phyloP scores from a whole-genome alignment of 2,888 invertebrate species.

The Imbricaverruca yamaguchii region DNA sequence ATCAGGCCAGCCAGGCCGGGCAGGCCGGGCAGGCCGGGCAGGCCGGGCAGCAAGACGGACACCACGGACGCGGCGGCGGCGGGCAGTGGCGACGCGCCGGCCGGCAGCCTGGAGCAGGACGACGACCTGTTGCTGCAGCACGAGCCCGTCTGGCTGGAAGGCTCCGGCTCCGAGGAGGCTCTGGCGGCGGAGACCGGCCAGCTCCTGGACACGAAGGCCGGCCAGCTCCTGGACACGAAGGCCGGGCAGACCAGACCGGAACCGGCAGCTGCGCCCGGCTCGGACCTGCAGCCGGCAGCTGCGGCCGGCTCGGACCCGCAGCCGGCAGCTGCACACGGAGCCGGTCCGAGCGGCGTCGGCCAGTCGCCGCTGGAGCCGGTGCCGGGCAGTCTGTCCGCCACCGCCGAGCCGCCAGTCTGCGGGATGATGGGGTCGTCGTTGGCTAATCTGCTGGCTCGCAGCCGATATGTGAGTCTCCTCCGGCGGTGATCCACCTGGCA shows the following conservation, averaged over 20 bases:
- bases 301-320: not conserved
- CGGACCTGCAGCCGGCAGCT: too few species aligned
- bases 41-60: slow-evolving; percentile 17
- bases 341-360: slow-evolving; percentile 25
- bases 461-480: not conserved
- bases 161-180: slow-evolving; percentile 30
- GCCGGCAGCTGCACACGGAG: not conserved
- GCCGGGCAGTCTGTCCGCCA: not conserved
- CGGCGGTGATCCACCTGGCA: too few species aligned
- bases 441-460: not conserved
- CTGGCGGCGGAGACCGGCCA: slow-evolving; percentile 22
- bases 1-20: slow-evolving; percentile 4
- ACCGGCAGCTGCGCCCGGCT: too few species aligned
- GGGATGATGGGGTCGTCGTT: slow-evolving; percentile 2
- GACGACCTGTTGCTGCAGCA: slow-evolving; percentile 32
- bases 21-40: slow-evolving; percentile 7
- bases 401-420: not conserved
- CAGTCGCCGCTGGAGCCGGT: slow-evolving; percentile 26
- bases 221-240: too few species aligned
- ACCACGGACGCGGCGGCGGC: slow-evolving; percentile 24
- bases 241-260: too few species aligned
- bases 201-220: too few species aligned
- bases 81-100: slow-evolving; percentile 20
- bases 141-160: slow-evolving; percentile 21
- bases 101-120: slow-evolving; percentile 13